Base-by-base conservation (phyloP, 2,113 vertebrate genomes). In the Heptranchias perlo region DNA sequence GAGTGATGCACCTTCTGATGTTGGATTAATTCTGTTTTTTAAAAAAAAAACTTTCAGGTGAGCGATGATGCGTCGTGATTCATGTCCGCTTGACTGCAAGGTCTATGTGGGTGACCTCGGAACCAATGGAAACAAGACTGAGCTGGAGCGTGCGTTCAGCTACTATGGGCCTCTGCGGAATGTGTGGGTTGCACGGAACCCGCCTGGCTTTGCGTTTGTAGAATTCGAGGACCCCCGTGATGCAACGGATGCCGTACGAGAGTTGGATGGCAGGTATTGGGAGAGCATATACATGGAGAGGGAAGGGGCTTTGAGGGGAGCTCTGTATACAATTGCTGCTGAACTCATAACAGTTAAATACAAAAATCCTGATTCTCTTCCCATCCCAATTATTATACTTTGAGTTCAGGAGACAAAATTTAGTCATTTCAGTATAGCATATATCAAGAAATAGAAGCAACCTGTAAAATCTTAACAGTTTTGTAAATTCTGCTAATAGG, bases 41-140 rank as follows among this genome's bases (percentile, higher is more conserved):
- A 35, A 39, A 93, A 44, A 8, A 39, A 64, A 62, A 47, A 4
- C 8, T 0, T 62, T 1, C 21, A 47, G 35, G 2, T 0, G 25
- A 16, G 58, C 94, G 14, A 67, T 73, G 64, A 58, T 39, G 78
- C 65, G n/a, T 39, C 31, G 18, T 87, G 96, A 62, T 31, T 28
- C 94, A 1, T 96, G 96, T 28, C 96, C 96, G 1, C 96, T 96
- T 16, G 96, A 96, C 86, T 96, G 96, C 35, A 96, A 96, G 44
- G 96, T 96, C 62, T 96, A 96, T 6, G 96, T 96, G 96, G 96
- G 96, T 31, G 91, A 96, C 91, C 96, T 96, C 21, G 96, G 96
- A 28, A 96, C 86, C 91, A 96, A 76, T 69, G 96, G 96, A 16
- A 96, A 96, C 91, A 96, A 96, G 86, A 92, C 96, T 0, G 96